These are phyloP conservation scores for Dastarcus helophoroides DNA, from an alignment of 2,888 invertebrate genomes.

Conservation along the genomic window DNA sequence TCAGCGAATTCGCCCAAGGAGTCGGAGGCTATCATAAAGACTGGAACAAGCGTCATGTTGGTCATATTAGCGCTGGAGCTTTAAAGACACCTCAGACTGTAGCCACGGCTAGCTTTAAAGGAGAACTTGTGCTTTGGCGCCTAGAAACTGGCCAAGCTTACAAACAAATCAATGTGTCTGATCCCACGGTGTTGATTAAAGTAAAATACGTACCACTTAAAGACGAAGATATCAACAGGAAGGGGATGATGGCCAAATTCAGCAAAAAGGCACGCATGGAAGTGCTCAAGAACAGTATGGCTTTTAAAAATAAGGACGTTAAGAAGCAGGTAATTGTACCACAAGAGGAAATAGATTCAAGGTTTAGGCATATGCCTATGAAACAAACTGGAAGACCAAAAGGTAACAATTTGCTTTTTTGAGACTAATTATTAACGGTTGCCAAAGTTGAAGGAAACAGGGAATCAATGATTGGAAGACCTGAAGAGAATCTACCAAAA, in stretches of 20 bases:
- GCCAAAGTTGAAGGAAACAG: too few species aligned
- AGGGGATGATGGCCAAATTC: constrained; percentile 1
- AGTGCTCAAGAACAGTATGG: too few species aligned
- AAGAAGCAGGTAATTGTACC: too few species aligned
- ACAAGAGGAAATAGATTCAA: too few species aligned
- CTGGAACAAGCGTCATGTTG: constrained; percentile 62
- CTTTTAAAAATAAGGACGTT: too few species aligned
- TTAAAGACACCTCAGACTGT: constrained; percentile 54
- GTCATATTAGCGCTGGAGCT: constrained; percentile 63
- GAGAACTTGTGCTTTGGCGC: constrained; percentile 72
- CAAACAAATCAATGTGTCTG: constrained; percentile 38
- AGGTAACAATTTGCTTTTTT: constrained; percentile 1
- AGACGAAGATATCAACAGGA: constrained; percentile 13
- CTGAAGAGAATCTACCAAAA: constrained; percentile 33
- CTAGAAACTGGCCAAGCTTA: constrained; percentile 71
- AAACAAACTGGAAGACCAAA: too few species aligned
- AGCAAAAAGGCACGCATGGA: constrained; percentile 9
- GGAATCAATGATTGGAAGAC: too few species aligned
- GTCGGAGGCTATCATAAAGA: constrained; percentile 41
- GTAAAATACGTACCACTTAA: constrained; percentile 40
- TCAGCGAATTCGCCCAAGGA: constrained; percentile 54
- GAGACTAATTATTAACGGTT: too few species aligned
- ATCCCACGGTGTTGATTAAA: constrained; percentile 47
- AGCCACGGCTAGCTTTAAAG: constrained; percentile 66
- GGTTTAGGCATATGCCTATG: too few species aligned